Evolutionary conservation across 2,888 invertebrate genomes (phyloP), one percentile per base, ranked within the genome.

Genomic region (Toxonevra muliebris): DNA sequence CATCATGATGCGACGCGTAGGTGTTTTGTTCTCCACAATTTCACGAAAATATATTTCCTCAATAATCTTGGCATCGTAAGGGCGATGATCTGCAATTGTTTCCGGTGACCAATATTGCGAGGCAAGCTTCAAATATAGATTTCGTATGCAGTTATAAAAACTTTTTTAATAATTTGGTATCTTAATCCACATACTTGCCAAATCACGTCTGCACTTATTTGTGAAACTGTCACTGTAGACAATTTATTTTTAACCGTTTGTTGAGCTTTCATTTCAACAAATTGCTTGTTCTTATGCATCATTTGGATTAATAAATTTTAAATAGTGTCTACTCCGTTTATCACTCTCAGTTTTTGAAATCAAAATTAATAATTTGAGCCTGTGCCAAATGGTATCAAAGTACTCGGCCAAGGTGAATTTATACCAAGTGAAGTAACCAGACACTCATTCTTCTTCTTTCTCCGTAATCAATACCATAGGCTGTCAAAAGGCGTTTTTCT

Each of bases 61-160:
- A 74, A 97, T 91, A 75, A 97, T 89, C 79, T 90, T 87, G 40
- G 91, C 87, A 87, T 93, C 90, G 80, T 91, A 96, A 57, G 91
- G 89, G 77, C 90, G 83, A 77, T 90, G 83, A 86, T 94, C 94
- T 4, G 89, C 87, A 65, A 89, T 87, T 0, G 94, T 92, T 82
- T 94, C 92, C 0, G 96, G 95, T 0, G 96, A 93, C 98, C 98
- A 98, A 83, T 95, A 96, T 81, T 94, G 92, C 71, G 92, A 91
- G 1, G 97, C 95, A 41, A 97, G 88, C 96, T 97, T 30, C 10
- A 61, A 65, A 19, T 2, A n/a, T 13, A 5, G 3, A 53, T 52
- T 48, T 69, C 30, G 3, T 66, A 73, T 69, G 70, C 70, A 71
- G 74, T 74, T 74, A n/a, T 19, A 30, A 48, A 42, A 12, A 10